Evolutionary conservation across 2,888 invertebrate species (phyloP).

Genomic region (Tortricodes alternella): DNA sequence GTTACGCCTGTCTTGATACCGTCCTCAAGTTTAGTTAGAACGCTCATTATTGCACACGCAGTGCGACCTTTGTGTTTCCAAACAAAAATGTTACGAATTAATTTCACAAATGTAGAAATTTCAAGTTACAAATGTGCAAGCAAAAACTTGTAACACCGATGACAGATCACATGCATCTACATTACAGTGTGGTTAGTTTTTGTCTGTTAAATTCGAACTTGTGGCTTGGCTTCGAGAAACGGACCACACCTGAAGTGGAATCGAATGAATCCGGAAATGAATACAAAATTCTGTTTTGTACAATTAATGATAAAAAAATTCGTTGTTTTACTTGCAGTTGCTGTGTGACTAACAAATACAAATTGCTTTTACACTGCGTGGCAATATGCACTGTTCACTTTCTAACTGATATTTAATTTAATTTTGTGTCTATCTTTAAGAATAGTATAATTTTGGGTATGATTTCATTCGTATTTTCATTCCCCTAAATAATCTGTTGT

Average conservation of each 20-base stretch:
- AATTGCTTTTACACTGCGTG: conserved; percentile 11
- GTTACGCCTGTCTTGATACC: background rate
- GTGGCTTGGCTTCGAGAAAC: too few species aligned
- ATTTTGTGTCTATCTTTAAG: background rate
- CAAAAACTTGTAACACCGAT: too few species aligned
- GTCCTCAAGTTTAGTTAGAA: background rate
- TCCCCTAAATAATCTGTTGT: background rate
- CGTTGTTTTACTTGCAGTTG: background rate
- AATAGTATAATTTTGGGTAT: background rate
- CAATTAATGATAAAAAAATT: too few species aligned
- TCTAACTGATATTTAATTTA: background rate
- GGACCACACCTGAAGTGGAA: too few species aligned
- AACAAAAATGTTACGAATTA: background rate
- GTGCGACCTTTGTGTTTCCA: background rate
- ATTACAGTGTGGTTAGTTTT: too few species aligned
- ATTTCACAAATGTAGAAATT: too few species aligned
- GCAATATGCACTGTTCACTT: conserved; percentile 11
- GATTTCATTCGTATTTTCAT: background rate
- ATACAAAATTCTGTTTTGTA: too few species aligned
- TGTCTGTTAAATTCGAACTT: too few species aligned
- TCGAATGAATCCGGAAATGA: too few species aligned
- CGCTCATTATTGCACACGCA: conserved; percentile 7
- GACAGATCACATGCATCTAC: too few species aligned
- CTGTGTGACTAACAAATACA: conserved; percentile 9
- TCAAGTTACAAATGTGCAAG: too few species aligned